These are phyloP conservation scores for Mus caroli DNA, from an alignment of 2,797 vertebrate genomes.

Conservation along the genomic window DNA sequence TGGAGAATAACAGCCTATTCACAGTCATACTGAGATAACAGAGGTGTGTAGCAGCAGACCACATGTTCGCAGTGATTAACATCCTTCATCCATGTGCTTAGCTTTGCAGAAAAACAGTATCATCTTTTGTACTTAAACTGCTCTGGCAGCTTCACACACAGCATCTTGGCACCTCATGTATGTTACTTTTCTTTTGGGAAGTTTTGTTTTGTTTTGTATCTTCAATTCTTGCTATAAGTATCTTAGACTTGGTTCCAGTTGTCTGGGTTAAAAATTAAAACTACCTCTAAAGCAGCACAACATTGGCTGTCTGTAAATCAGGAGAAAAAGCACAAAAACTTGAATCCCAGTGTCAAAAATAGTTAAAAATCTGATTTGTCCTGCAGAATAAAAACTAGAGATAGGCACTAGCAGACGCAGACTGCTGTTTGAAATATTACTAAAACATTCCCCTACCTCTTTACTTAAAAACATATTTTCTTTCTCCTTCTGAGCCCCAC, in stretches of 20 bases:
- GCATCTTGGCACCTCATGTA: rapidly evolving
- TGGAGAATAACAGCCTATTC: background rate
- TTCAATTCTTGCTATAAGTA: background rate
- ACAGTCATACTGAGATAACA: background rate
- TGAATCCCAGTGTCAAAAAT: background rate
- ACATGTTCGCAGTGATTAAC: background rate
- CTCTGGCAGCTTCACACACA: background rate
- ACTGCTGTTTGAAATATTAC: background rate
- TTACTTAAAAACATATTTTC: background rate
- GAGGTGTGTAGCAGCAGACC: background rate
- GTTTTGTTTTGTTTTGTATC: background rate
- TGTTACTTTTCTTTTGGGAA: background rate
- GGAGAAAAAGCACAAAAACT: background rate
- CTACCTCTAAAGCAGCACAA: background rate
- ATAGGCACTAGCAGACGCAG: background rate
- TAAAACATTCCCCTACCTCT: background rate
- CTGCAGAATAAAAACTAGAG: background rate
- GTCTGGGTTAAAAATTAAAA: background rate
- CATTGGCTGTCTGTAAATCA: background rate
- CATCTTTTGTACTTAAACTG: background rate
- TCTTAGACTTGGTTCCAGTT: background rate
- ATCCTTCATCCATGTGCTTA: background rate
- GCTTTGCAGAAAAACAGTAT: background rate
- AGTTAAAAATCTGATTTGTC: background rate
- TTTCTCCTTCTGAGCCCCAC: background rate